Base-by-base conservation (phyloP, 2,113 vertebrate species). In the Xiphias gladius region DNA sequence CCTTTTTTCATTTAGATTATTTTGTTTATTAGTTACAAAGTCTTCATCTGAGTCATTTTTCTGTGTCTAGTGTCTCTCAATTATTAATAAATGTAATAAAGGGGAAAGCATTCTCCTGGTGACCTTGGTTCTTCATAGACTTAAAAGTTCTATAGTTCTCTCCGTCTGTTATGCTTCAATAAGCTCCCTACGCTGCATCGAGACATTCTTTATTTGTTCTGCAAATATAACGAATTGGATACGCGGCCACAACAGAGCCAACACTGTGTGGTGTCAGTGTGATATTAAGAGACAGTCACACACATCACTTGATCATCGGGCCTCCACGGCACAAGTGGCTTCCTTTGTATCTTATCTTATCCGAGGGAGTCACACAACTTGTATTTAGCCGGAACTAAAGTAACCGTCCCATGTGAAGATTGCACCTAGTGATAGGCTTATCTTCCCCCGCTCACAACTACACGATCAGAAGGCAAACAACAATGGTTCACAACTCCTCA, bases 271-370 rank as follows among this genome's bases (percentile, higher is more conserved):
- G 70, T 37, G 77, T 86, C 78, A 73, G 75, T 82, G 74, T 80
- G 82, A 88, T 89, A 91, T 93, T 83, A 68, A 80, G 84, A 84
- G 76, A 90, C 73, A 73, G 80, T 93, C 91, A 93, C 89, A 89
- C 78, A 88, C 64, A 87, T 90, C 88, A 91, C 87, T 93, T 93
- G 89, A 92, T 93, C 80, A 43, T 74, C 73, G 52, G 76, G 72
- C 85, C 84, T 75, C 62, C 80, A 76, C 59, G 65, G 79, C 73
- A 92, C 87, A 91, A 91, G 80, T 81, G 78, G 73, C 90, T 89
- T 75, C 77, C 85, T 93, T 93, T 92, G 71, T 93, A 55, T 86
- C 81, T 91, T 80, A 88, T 92, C 86, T 90, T 58, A 88, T 88
- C 79, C 82, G 7, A 76, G 72, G 58, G 54, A 83, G 87, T 90